These are phyloP conservation scores for Drosophila kikkawai DNA, from an alignment of 1,140 invertebrate genomes.

Conservation along the genomic window DNA sequence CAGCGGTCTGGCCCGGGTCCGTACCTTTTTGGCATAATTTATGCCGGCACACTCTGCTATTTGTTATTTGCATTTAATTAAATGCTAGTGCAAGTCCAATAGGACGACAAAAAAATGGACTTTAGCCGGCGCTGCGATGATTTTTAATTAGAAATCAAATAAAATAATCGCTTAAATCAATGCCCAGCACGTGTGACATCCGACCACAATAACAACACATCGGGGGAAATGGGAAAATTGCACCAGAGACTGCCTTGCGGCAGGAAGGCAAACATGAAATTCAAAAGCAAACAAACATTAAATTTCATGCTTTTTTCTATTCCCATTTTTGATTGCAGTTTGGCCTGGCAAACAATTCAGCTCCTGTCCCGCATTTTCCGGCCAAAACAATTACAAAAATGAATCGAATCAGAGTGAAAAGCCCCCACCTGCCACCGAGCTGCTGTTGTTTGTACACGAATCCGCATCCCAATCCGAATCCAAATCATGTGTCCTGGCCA, in stretches of 20 bases:
- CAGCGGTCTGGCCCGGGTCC: not conserved
- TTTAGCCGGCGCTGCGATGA: conserved; percentile 31
- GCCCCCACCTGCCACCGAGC: conserved; percentile 27
- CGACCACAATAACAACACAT: conserved; percentile 36
- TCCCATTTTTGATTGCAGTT: conserved; percentile 70
- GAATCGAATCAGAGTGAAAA: conserved; percentile 36
- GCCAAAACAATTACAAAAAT: conserved; percentile 69
- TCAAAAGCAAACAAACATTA: conserved; percentile 70
- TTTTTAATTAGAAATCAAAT: conserved; percentile 83
- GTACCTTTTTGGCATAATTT: conserved; percentile 57
- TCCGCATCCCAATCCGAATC: conserved; percentile 46
- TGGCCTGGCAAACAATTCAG: conserved; percentile 63
- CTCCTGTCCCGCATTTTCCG: conserved; percentile 38
- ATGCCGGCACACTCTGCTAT: conserved; percentile 64
- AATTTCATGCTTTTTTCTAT: conserved; percentile 51
- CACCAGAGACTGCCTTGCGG: conserved; percentile 23
- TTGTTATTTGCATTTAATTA: conserved; percentile 83
- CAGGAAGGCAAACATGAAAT: conserved; percentile 40
- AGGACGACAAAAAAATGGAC: conserved; percentile 5
- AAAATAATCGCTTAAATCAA: conserved; percentile 73
- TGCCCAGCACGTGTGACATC: conserved; percentile 66
- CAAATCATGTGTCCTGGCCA: conserved; percentile 62
- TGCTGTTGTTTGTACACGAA: conserved; percentile 63
- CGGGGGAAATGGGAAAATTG: conserved; percentile 2
- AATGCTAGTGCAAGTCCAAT: conserved; percentile 54